Evolutionary conservation across 2,113 vertebrate genomes (phyloP), one percentile per base, ranked within the genome.

Genomic region (Arenaria interpres): DNA sequence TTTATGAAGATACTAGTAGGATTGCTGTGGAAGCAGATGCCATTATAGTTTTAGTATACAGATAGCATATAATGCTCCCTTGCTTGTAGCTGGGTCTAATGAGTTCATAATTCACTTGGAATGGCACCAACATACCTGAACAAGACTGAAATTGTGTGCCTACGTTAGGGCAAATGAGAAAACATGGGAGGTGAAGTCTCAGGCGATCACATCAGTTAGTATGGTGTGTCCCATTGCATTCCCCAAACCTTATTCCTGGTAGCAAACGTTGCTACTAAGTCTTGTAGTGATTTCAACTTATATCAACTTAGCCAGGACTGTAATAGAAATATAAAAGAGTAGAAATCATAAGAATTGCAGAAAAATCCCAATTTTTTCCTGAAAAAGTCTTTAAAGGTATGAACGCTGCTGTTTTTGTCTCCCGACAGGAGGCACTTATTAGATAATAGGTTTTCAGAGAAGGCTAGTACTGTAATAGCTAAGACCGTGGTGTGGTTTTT

Each of bases 181-280:
- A 3, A 22, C 0, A 0, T 20, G 30, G 22, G 43, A 71, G 32
- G 13, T 10, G 16, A 89, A 78, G 54, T 67, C 28, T 87, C 22
- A 17, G 53, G 25, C 1, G 13, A 72, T 28, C 18, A 20, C 12
- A 25, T 37, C 15, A 56, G 19, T 77, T 46, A 33, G 27, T 33
- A 20, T 2, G 7, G 3, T 6, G 18, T 12, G 7, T 41, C 46
- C 11, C 6, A 5, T 24, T 73, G 18, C 37, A 22, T 41, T 74
- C 9, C 22, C 23, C 57, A 82, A 54, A 67, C 12, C 6, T 28
- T 30, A 28, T 45, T 62, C 14, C 50, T 67, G 32, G 35, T 33
- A 30, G 50, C 13, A 85, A 68, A 51, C 10, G 2, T 21, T 82
- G 56, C 11, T 50, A 37, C 45, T 53, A 50, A 75, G 37, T 67